Conservation (phyloP, 2,113 vertebrate species). For the Heliornis fulica region DNA sequence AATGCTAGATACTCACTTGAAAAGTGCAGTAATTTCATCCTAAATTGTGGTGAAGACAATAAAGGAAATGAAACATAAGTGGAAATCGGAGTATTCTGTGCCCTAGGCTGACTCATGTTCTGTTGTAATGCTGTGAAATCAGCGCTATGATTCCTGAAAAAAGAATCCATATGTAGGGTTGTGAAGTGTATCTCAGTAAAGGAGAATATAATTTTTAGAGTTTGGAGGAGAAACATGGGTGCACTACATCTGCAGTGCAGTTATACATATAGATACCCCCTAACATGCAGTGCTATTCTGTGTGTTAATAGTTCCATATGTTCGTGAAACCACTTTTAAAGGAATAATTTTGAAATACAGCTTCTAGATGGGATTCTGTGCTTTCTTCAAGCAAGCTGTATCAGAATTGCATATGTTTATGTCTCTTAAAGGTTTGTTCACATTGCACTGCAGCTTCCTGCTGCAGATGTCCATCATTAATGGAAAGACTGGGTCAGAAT, state of each 20-base stretch:
- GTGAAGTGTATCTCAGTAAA: not conserved
- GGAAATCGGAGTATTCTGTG: not conserved
- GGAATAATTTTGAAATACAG: not conserved
- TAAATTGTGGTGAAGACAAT: conserved; percentile 20
- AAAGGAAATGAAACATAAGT: not conserved
- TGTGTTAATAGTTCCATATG: not conserved
- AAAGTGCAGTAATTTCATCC: not conserved
- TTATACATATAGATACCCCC: no score
- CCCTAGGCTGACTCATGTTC: not conserved
- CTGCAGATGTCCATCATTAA: not conserved
- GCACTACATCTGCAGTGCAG: not conserved
- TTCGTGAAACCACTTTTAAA: no score
- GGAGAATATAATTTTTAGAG: not conserved
- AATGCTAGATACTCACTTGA: not conserved
- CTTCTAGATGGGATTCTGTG: not conserved
- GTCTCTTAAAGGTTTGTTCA: not conserved
- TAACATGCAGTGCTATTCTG: not conserved
- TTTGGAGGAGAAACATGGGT: not conserved
- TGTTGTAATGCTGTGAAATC: not conserved
- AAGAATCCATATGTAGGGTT: not conserved
- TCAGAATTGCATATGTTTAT: not conserved
- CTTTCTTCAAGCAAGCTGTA: not conserved
- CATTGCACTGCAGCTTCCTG: not conserved
- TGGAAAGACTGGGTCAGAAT: not conserved
- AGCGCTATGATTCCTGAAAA: not conserved